Conservation (phyloP, 2,888 invertebrate genomes). For the Scrobipalpa atriplicella region DNA sequence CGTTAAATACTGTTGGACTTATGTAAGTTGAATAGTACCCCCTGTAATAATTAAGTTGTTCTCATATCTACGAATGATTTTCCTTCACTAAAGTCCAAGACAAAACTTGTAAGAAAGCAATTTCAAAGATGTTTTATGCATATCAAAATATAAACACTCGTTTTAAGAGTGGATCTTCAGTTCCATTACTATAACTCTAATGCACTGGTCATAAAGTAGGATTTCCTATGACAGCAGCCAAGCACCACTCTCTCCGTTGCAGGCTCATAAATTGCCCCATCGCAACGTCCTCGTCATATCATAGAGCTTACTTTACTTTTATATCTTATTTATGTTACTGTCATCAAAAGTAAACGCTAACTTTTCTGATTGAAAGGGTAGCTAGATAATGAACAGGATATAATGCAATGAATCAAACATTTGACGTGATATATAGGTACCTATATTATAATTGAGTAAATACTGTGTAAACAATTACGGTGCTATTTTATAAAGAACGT, state of each 20-base stretch:
- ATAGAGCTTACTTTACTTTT: background rate
- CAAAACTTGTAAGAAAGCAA: background rate
- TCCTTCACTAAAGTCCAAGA: background rate
- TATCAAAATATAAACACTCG: background rate
- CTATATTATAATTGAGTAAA: background rate
- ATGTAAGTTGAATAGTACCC: no score
- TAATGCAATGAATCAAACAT: no score
- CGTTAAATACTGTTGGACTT: no score
- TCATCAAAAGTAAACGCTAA: background rate
- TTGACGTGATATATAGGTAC: no score
- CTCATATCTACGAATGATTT: no score
- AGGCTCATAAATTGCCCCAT: background rate
- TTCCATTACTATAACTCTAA: background rate
- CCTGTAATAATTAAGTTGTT: no score
- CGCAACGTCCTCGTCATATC: background rate
- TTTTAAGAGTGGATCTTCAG: background rate
- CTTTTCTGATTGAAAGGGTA: background rate
- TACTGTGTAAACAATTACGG: no score
- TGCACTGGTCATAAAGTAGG: slow-evolving; percentile 6
- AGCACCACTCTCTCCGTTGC: background rate
- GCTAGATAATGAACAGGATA: background rate
- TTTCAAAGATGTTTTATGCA: background rate
- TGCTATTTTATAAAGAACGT: no score
- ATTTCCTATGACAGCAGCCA: slow-evolving; percentile 2
- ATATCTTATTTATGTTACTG: background rate